These are phyloP conservation scores for Eidolon helvum DNA, from an alignment of 2,113 vertebrate genomes.

Conservation along the genomic window DNA sequence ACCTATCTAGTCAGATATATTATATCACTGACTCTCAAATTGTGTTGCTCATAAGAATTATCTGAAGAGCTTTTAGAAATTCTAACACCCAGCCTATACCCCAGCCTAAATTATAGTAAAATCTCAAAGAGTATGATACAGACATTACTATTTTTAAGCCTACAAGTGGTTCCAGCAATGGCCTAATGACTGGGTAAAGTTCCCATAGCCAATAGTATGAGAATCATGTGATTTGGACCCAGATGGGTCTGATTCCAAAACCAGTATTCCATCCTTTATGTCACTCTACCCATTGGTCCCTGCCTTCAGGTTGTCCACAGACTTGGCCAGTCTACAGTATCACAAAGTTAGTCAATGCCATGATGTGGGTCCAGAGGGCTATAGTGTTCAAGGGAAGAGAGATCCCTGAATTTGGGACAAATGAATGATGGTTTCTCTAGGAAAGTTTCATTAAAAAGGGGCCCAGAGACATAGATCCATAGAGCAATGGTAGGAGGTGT, in stretches of 20 bases:
- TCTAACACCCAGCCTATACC: neutral
- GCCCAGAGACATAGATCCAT: neutral
- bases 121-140: neutral
- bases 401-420: neutral
- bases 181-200: neutral
- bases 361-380: neutral
- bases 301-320: neutral
- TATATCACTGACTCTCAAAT: neutral
- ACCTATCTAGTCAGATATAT: neutral
- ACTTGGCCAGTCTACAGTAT: neutral
- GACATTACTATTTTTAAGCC: neutral
- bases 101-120: neutral
- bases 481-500: neutral
- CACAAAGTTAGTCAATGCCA: neutral
- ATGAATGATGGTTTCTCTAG: neutral
- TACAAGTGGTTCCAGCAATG: neutral
- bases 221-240: neutral
- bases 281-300: neutral
- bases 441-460: neutral
- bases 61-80: neutral
- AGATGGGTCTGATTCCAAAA: neutral
- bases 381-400: neutral
- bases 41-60: neutral
- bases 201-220: accelerated
- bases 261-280: neutral